A percentile compares a stretch with the other conserved stretches of the same genome.
Evolutionary conservation across 2,888 invertebrate genomes (phyloP).

Genomic region (Leptinotarsa rubiginosa): DNA sequence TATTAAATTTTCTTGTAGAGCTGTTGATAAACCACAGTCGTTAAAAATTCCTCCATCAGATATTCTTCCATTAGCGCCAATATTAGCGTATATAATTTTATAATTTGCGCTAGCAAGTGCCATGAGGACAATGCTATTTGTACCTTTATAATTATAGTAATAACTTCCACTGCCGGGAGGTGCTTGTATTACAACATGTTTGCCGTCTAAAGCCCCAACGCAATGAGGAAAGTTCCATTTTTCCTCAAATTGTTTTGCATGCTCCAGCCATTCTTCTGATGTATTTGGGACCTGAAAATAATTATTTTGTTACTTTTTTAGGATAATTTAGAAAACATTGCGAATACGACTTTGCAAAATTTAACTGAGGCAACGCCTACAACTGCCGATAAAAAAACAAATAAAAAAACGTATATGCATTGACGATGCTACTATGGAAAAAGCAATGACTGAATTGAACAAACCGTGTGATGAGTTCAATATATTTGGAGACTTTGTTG

Average conservation of each 20-base stretch:
- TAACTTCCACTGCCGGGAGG: not conserved
- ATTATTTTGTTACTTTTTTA: slow-evolving; percentile 5
- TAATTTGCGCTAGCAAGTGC: slow-evolving; percentile 10
- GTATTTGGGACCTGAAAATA: not conserved
- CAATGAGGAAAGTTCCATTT: slow-evolving; percentile 11
- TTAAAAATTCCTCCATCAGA: not conserved
- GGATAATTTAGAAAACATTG: slow-evolving; percentile 3
- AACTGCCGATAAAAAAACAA: slow-evolving; percentile 2
- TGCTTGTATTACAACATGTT: not conserved
- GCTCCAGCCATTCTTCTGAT: not conserved
- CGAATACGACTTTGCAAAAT: slow-evolving; percentile 4
- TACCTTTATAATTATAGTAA: slow-evolving; percentile 1
- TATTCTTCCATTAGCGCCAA: slow-evolving; percentile 7
- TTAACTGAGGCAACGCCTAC: not conserved
- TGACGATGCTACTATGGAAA: slow-evolving; percentile 2
- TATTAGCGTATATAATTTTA: slow-evolving; percentile 4
- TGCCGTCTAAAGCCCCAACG: not conserved
- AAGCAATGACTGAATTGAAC: slow-evolving; percentile 3
- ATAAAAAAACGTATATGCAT: not conserved
- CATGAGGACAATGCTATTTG: not conserved
- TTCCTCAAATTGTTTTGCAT: slow-evolving; percentile 2
- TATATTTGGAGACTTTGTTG: slow-evolving; percentile 10
- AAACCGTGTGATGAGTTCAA: slow-evolving; percentile 10
- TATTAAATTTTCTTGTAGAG: not conserved
- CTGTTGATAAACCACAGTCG: slow-evolving; percentile 2